These are phyloP conservation scores for Schizaphis graminum DNA, from an alignment of 2,888 invertebrate genomes.

Conservation along the genomic window DNA sequence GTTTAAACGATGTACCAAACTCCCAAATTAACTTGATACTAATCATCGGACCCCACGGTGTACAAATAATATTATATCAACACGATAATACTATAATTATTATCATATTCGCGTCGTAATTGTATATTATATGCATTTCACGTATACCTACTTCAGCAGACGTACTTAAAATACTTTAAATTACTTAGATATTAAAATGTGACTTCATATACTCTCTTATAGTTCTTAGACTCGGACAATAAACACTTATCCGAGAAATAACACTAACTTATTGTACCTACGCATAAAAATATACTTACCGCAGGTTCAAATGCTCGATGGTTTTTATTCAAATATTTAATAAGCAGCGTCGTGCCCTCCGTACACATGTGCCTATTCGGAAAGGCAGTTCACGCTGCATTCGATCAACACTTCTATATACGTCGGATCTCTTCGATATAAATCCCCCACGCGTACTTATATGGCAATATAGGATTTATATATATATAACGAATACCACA, in stretches of 20 bases:
- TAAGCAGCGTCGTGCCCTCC: constrained; percentile 17
- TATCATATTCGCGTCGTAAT: neutral
- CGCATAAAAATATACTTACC: neutral
- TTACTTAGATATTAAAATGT: neutral
- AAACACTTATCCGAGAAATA: neutral
- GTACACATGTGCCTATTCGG: constrained; percentile 12
- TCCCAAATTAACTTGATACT: neutral
- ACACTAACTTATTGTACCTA: neutral
- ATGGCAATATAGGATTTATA: constrained; percentile 29
- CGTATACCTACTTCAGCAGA: neutral
- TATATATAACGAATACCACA: neutral
- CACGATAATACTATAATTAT: neutral
- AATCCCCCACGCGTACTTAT: constrained; percentile 1
- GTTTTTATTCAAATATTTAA: constrained; percentile 58
- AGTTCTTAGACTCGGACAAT: neutral
- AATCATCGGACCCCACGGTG: neutral
- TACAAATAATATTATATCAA: neutral
- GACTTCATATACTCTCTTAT: neutral
- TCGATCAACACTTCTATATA: constrained; percentile 39
- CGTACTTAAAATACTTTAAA: neutral
- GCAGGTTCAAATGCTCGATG: neutral
- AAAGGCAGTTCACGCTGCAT: constrained; percentile 25
- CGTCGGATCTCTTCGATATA: constrained; percentile 2
- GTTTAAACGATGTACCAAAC: neutral
- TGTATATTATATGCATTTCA: neutral